These are phyloP conservation scores for Melipona bicolor DNA, from an alignment of 2,888 invertebrate species.

Conservation along the genomic window DNA sequence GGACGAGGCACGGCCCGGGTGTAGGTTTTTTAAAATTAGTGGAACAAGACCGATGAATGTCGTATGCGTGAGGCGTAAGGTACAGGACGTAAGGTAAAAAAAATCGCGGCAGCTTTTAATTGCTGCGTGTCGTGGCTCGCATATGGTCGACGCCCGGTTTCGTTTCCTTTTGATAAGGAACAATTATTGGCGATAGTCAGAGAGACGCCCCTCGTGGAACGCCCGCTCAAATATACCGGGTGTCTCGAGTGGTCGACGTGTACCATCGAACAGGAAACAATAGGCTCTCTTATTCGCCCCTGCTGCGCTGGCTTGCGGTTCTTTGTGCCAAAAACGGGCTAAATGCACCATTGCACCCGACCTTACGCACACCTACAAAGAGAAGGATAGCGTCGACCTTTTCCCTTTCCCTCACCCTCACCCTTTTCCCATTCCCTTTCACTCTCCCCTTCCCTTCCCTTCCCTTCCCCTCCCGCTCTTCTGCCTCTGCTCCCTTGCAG, in stretches of 20 bases:
- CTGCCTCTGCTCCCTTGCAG: neutral
- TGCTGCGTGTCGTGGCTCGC: conserved; percentile 58
- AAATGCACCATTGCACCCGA: conserved; percentile 49
- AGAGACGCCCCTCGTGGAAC: conserved; percentile 67
- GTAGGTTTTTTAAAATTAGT: conserved; percentile 15
- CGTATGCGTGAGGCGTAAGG: neutral
- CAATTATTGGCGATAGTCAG: conserved; percentile 72
- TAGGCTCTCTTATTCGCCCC: conserved; percentile 57
- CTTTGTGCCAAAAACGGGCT: conserved; percentile 58
- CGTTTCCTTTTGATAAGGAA: conserved; percentile 71
- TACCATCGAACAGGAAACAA: conserved; percentile 61
- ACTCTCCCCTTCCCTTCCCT: neutral
- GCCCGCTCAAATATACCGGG: conserved; percentile 62
- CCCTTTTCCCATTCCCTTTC: neutral
- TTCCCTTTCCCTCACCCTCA: neutral
- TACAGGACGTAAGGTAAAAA: neutral
- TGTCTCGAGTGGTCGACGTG: conserved; percentile 58
- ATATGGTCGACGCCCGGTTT: conserved; percentile 68
- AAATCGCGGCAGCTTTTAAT: conserved; percentile 56
- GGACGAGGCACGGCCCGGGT: neutral
- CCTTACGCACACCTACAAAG: conserved; percentile 21
- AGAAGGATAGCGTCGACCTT: conserved; percentile 5
- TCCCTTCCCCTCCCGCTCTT: neutral
- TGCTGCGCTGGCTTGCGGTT: conserved; percentile 29
- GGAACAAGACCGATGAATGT: conserved; percentile 8